phyloP scores from a whole-genome alignment of 2,113 vertebrate species.

The Toxostoma redivivum region DNA sequence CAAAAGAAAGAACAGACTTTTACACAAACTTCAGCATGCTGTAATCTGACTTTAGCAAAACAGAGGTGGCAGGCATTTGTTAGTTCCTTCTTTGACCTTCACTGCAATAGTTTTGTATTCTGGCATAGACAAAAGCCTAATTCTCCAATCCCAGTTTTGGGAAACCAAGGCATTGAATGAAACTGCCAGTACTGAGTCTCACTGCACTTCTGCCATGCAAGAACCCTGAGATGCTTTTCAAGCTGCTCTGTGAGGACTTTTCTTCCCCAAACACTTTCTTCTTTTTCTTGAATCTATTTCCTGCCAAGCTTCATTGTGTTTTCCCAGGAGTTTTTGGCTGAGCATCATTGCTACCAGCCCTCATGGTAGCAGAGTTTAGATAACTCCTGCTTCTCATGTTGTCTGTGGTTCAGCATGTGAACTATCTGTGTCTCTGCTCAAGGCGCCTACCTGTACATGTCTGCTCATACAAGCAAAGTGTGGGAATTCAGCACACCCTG shows the following conservation, averaged over 20 bases:
- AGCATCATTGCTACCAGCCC: not conserved
- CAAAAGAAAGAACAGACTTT: not conserved
- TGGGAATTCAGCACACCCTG: not conserved
- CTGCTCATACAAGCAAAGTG: not conserved
- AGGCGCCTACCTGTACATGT: not conserved
- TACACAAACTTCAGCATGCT: not conserved
- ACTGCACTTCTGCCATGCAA: not conserved
- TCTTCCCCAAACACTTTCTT: not conserved
- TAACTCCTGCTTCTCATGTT: not conserved
- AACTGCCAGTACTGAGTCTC: not conserved
- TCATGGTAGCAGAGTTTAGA: not conserved
- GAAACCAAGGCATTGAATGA: not conserved
- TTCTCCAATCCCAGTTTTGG: not conserved
- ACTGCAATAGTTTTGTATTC: not conserved
- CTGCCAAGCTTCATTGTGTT: not conserved
- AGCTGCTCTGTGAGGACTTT: not conserved
- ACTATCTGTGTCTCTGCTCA: fast-evolving
- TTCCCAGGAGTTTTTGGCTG: not conserved
- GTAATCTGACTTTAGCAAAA: not conserved
- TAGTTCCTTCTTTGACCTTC: not conserved
- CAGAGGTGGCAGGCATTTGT: not conserved
- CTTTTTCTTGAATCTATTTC: not conserved
- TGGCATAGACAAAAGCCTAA: not conserved
- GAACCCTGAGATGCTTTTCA: not conserved
- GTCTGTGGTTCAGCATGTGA: not conserved